These are phyloP conservation scores for Nothoprocta perdicaria DNA, from an alignment of 2,113 vertebrate species.

Conservation along the genomic window DNA sequence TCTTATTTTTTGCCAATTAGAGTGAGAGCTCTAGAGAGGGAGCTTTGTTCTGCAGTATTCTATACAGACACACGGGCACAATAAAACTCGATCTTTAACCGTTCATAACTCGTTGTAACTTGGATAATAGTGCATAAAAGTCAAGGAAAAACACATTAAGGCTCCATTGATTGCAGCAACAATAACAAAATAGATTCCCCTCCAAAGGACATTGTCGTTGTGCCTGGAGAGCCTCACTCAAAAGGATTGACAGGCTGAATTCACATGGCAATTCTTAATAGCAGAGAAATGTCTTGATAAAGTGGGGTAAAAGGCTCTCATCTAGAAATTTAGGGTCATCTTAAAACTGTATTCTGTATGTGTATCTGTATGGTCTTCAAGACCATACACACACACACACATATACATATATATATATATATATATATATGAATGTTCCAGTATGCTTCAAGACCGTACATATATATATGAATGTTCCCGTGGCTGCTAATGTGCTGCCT, in stretches of 20 bases:
- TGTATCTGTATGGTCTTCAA: background rate
- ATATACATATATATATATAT: no score
- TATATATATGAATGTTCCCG: background rate
- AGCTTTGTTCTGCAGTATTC: background rate
- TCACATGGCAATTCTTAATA: background rate
- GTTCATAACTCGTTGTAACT: background rate
- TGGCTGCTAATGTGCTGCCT: background rate
- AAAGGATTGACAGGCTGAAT: background rate
- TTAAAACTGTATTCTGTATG: background rate
- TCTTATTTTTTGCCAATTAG: background rate
- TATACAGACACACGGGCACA: background rate
- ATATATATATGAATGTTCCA: background rate
- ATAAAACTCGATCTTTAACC: background rate
- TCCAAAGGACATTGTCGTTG: background rate
- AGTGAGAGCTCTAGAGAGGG: background rate
- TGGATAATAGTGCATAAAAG: conserved; percentile 12
- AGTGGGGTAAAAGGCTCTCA: background rate
- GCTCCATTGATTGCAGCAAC: conserved; percentile 4
- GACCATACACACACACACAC: background rate
- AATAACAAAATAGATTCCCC: background rate
- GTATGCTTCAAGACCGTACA: background rate
- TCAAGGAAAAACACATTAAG: conserved; percentile 31
- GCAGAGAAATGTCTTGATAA: background rate
- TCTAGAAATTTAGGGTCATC: background rate
- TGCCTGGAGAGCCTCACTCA: conserved; percentile 7